These are phyloP conservation scores for Gallinago stenura DNA, from an alignment of 2,797 vertebrate species.

Conservation along the genomic window DNA sequence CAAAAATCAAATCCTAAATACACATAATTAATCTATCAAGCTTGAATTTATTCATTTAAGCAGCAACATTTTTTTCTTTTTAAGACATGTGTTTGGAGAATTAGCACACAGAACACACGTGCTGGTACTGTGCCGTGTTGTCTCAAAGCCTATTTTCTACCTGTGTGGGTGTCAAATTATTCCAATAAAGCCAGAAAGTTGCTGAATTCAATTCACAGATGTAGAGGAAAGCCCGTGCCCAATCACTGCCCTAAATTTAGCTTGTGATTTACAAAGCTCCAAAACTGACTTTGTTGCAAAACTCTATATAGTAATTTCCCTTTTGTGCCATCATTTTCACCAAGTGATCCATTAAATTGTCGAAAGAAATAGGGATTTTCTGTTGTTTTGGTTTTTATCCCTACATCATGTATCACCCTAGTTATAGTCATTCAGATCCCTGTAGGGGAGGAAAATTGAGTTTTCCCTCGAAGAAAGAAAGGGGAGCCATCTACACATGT, in stretches of 20 bases:
- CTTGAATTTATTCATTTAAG: neutral
- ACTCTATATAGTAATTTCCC: constrained; percentile 10
- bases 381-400: neutral
- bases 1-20: constrained; percentile 16
- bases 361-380: constrained; percentile 41
- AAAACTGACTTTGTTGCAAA: constrained; percentile 6
- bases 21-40: constrained; percentile 35
- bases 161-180: constrained; percentile 12
- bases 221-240: neutral
- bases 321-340: neutral
- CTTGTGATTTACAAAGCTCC: neutral
- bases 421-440: constrained; percentile 8
- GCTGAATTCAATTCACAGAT: neutral
- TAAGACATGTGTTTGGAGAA: neutral
- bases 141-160: constrained; percentile 7
- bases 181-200: constrained; percentile 34
- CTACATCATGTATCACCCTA: neutral
- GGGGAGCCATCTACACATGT: neutral
- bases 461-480: constrained; percentile 23
- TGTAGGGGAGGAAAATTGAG: constrained; percentile 9
- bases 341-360: constrained; percentile 12
- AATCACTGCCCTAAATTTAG: constrained; percentile 43
- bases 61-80: constrained; percentile 26
- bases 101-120: neutral
- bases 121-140: neutral